Evolutionary conservation across 1,140 invertebrate genomes (phyloP).

Genomic region (Scaptodrosophila lebanonensis): DNA sequence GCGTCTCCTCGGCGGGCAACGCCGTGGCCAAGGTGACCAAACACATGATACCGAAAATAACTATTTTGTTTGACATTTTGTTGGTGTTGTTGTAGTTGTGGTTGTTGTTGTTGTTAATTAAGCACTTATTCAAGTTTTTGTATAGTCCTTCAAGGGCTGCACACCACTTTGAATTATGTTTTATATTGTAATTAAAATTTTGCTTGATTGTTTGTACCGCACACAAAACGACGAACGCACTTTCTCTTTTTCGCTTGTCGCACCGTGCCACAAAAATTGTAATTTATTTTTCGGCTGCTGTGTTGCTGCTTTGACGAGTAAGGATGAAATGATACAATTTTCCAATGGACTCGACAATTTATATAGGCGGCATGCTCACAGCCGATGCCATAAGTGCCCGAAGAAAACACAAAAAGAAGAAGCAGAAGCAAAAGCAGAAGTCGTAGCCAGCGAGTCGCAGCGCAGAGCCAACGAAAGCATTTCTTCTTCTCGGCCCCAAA

Average conservation of each 20-base stretch:
- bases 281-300: slow-evolving; percentile 63
- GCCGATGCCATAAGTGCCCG: slow-evolving; percentile 40
- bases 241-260: slow-evolving; percentile 62
- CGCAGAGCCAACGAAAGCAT: slow-evolving; percentile 67
- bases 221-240: slow-evolving; percentile 58
- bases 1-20: slow-evolving; percentile 83
- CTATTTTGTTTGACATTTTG: slow-evolving; percentile 73
- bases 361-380: slow-evolving; percentile 69
- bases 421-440: too few species aligned
- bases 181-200: too few species aligned
- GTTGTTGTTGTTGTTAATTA: slow-evolving; percentile 23
- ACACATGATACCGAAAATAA: slow-evolving; percentile 78
- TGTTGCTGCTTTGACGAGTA: slow-evolving; percentile 76
- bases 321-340: slow-evolving; percentile 78
- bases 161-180: slow-evolving; percentile 39
- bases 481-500: slow-evolving; percentile 47
- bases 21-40: slow-evolving; percentile 79
- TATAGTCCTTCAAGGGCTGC: slow-evolving; percentile 57
- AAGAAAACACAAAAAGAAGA: too few species aligned
- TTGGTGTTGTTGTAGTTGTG: slow-evolving; percentile 18
- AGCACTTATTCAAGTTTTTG: slow-evolving; percentile 36
- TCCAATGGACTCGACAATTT: slow-evolving; percentile 74
- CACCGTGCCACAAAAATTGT: slow-evolving; percentile 53
- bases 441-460: too few species aligned
- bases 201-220: slow-evolving; percentile 26